phyloP scores from a whole-genome alignment of 2,113 vertebrate species.

The Megaceryle maxima region DNA sequence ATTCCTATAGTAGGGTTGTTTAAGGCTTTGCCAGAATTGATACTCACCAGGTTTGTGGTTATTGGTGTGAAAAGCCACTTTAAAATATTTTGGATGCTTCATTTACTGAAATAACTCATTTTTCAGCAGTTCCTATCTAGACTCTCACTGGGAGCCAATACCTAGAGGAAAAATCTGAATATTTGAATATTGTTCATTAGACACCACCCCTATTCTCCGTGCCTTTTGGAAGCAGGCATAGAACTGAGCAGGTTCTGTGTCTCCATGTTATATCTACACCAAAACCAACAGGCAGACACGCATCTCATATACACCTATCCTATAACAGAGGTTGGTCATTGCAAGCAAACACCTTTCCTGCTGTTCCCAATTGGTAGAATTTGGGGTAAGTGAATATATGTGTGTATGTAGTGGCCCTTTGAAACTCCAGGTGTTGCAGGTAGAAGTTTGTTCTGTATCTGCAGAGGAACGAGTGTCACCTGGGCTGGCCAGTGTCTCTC shows the following conservation, averaged over 20 bases:
- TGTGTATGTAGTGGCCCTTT: neutral
- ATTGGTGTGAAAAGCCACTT: neutral
- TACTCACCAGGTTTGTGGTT: neutral
- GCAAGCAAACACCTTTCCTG: neutral
- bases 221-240: neutral
- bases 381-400: neutral
- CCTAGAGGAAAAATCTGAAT: neutral
- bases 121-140: neutral
- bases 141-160: neutral
- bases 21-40: neutral
- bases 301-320: neutral
- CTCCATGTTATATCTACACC: neutral
- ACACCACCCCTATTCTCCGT: neutral
- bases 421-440: neutral
- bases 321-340: neutral
- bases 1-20: neutral
- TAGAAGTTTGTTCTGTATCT: accelerated
- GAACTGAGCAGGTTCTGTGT: neutral
- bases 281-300: too few species aligned
- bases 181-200: neutral
- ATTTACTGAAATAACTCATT: neutral
- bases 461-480: accelerated
- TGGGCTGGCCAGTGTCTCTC: neutral
- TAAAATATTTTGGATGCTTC: neutral
- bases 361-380: neutral